Evolutionary conservation across 1,140 invertebrate genomes (phyloP), one percentile per base, ranked within the genome.

Genomic region (Odontomachus brunneus): DNA sequence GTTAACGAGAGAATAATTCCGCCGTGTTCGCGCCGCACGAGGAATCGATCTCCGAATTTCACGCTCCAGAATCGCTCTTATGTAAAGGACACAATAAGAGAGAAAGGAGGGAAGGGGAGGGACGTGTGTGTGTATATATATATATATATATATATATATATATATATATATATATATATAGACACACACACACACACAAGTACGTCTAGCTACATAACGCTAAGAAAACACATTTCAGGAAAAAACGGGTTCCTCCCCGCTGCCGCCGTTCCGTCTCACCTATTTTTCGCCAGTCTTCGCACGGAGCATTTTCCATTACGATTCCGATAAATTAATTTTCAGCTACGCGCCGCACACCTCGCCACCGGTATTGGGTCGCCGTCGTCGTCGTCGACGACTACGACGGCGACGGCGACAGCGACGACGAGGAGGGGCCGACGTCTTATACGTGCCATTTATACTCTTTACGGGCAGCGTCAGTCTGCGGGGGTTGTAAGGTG

Each of bases 271-370:
- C 49, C 67, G 22, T 73, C 59, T 60, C 48, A 57, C 73, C 75
- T 81, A 87, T 87, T 88, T 89, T 88, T 88, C 66, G 69, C 66
- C 48, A 72, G 72, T 81, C 63, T 86, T 85, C 80, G 82, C 83
- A 83, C 86, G 84, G 49, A 88, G 83, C 80, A 89, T 89, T 89
- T 90, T 89, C 89, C 85, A 91, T 91, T 89, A 89, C 88, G 85
- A 87, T 85, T 86, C 85, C 90, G 82, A 90, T 90, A 90, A 91
- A 91, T 91, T 91, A 91, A 91, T 91, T 91, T 91, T 89, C 88
- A 89, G 66, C 78, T 73, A 60, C 74, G 51, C 84, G 51, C 66
- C 87, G 73, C 72, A 57, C 69, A 60, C 80, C 59, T 86, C 80
- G 65, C 84, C 72, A 59, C 53, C 82, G 48, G 57, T 87, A 83